Evolutionary conservation across 2,888 invertebrate genomes (phyloP), one percentile per base, ranked within the genome.

Genomic region (Ophion slaviceki): DNA sequence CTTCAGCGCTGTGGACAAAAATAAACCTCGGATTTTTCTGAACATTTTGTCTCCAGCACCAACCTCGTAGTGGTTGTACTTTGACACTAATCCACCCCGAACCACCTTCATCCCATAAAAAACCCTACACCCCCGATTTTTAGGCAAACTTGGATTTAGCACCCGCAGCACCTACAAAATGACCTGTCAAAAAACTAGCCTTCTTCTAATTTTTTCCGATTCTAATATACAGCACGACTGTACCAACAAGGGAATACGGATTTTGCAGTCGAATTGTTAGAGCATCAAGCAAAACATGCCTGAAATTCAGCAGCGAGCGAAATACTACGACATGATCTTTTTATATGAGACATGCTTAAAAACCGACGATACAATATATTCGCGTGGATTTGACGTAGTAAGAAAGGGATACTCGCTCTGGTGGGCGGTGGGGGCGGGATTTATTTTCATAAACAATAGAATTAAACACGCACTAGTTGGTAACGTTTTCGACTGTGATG

Each of bases 311-410:
- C 61, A 70, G 20, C 53, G 53, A 57, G 61, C 68, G 14, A 32
- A 68, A 59, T 68, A 78, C 53, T 78, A 57, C 20, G 78, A 78
- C n/a, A 61, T 78, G 14, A 70, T 78, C 47, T 24, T 78, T 45
- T 47, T 68, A 45, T 68, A 45, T 3, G 68, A 68, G 20, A 68
- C 68, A 1, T 68, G 68, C 45, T 45, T 68, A 5, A 8, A 24
- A 68, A 24, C 68, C 20, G 20, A 45, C 2, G 47, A 68, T 20
- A 8, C 68, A 68, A 47, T 68, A n/a, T 68, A 68, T 45, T 68
- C 45, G 11, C 68, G 68, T 8, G 68, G 45, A 2, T 68, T 68
- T 10, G 68, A 68, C 6, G 45, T 68, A 68, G 8, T 68, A 2
- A 45, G 68, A 20, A 68, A 68, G 45, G 11, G 45, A 68, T 68